A percentile compares a stretch with the other conserved stretches of the same genome.
Conservation (phyloP, 1,140 invertebrate genomes). For the Zeugodacus cucurbitae region DNA sequence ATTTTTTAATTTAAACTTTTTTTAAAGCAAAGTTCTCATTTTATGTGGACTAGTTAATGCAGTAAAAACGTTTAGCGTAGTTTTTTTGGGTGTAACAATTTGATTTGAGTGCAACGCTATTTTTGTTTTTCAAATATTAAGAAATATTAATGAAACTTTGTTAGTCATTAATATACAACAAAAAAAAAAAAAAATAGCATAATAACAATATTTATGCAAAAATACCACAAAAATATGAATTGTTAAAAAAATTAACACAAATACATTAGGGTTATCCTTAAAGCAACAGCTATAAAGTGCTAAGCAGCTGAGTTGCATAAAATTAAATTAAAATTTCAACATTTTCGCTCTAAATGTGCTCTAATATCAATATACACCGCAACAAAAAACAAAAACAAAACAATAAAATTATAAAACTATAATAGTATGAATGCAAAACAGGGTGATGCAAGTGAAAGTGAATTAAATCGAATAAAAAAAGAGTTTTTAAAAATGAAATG, state of each 20-base stretch:
- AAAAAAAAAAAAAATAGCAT: background rate
- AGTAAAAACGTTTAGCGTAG: too few relatives aligned
- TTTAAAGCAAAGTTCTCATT: too few relatives aligned
- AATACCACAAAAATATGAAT: background rate
- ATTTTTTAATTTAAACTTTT: too few relatives aligned
- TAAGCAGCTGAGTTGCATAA: background rate
- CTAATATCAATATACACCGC: background rate
- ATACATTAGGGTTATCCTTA: background rate
- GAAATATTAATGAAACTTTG: background rate
- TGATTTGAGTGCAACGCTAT: too few relatives aligned
- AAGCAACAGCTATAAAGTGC: background rate
- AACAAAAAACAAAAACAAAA: background rate
- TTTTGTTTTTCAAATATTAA: too few relatives aligned
- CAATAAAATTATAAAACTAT: background rate
- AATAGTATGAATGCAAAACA: constrained; percentile 7
- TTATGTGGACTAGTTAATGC: too few relatives aligned
- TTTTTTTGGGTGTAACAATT: too few relatives aligned
- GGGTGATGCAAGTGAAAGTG: background rate
- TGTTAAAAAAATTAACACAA: background rate
- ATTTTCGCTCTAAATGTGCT: constrained; percentile 15
- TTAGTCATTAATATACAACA: background rate
- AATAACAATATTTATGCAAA: background rate
- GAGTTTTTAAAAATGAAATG: background rate
- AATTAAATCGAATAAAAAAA: background rate
- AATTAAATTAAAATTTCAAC: background rate